Conservation (phyloP, 35 echinoderm and acorn worm genomes). For the Lytechinus variegatus region DNA sequence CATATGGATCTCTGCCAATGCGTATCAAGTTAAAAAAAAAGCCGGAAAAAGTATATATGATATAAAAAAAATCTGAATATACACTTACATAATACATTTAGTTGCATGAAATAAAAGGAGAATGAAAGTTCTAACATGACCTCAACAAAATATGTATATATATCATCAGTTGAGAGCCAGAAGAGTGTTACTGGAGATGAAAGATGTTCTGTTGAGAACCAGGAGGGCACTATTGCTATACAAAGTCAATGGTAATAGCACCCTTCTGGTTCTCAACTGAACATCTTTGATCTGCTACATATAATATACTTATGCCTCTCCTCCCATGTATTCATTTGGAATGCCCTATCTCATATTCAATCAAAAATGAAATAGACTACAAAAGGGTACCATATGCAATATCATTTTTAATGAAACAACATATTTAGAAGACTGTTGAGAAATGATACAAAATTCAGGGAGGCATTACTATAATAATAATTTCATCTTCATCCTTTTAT, state of each 20-base stretch:
- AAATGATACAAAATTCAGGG: not conserved
- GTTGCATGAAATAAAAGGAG: not conserved
- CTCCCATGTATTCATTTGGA: not conserved
- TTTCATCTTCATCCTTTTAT: not conserved
- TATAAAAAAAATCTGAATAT: not conserved
- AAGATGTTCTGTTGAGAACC: no score
- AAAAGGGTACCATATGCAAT: not conserved
- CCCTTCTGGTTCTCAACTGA: no score
- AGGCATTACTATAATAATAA: not conserved
- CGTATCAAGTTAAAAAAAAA: not conserved
- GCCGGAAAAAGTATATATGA: not conserved
- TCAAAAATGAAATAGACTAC: not conserved
- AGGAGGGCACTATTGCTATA: no score
- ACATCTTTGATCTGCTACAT: no score
- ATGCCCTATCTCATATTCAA: not conserved
- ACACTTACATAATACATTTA: not conserved
- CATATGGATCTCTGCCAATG: not conserved
- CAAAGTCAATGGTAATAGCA: no score
- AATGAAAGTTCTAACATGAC: not conserved
- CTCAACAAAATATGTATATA: not conserved
- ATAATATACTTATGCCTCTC: no score
- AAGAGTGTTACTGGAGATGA: no score
- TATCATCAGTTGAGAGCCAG: no score
- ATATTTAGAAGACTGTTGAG: no score
- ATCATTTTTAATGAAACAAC: not conserved